Evolutionary conservation across 1,140 invertebrate genomes (phyloP).

Genomic region (Steinernema khuongi): DNA sequence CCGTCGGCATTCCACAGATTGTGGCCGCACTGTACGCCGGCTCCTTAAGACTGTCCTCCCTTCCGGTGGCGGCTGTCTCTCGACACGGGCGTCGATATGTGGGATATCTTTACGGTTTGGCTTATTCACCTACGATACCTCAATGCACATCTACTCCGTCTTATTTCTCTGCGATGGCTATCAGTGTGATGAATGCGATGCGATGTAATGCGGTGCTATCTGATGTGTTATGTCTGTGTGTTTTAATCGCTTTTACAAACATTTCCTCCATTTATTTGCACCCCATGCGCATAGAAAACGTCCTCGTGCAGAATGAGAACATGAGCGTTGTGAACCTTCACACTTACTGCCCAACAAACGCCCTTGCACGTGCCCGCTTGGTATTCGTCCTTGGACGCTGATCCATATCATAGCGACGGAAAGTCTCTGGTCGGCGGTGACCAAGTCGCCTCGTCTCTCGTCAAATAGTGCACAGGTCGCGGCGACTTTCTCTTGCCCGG

Average conservation of each 20-base stretch:
- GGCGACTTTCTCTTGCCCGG: not conserved
- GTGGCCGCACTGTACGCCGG: too few relatives aligned
- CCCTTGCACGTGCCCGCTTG: not conserved
- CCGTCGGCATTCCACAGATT: too few relatives aligned
- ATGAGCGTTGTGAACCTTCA: not conserved
- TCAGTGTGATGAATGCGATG: not conserved
- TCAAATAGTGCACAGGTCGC: conserved; percentile 11
- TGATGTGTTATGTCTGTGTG: not conserved
- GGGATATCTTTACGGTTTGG: too few relatives aligned
- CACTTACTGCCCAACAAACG: not conserved
- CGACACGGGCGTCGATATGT: too few relatives aligned
- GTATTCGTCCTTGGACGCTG: not conserved
- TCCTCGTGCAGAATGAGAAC: not conserved
- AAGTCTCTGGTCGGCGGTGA: not conserved
- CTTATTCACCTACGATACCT: too few relatives aligned
- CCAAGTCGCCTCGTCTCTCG: not conserved
- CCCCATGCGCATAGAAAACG: not conserved
- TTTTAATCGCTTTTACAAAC: not conserved
- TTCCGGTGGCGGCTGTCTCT: too few relatives aligned
- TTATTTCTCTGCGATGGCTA: not conserved
- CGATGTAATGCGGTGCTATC: not conserved
- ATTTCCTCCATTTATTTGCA: not conserved
- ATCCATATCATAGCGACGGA: not conserved
- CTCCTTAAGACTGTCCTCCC: too few relatives aligned
- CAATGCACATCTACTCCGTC: too few relatives aligned